Evolutionary conservation across 2,888 invertebrate species (phyloP).

Genomic region (Drosophila leonis): DNA sequence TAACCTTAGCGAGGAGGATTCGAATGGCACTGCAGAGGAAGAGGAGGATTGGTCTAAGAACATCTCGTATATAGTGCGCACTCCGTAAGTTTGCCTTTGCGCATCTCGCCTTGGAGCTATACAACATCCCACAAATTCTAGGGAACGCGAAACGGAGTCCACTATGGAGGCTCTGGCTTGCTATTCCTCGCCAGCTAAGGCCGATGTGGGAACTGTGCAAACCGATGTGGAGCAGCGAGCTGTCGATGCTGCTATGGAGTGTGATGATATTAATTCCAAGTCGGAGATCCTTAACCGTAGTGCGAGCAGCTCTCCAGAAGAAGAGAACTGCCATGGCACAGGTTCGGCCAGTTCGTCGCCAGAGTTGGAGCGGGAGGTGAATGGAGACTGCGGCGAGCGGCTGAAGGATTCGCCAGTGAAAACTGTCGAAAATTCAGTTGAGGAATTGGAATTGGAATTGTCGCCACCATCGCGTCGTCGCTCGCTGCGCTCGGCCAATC

Average conservation of each 20-base stretch:
- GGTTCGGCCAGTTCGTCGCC: not conserved
- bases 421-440: not conserved
- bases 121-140: not conserved
- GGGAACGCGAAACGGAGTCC: not conserved
- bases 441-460: too few relatives aligned
- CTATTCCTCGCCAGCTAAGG: not conserved
- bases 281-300: not conserved
- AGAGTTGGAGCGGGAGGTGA: not conserved
- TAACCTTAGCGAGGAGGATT: conserved; percentile 22
- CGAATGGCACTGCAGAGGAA: conserved; percentile 6
- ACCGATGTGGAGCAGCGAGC: too few relatives aligned
- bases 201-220: not conserved
- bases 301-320: not conserved
- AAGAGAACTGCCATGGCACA: not conserved
- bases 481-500: conserved; percentile 23
- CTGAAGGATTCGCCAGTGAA: too few relatives aligned
- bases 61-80: conserved; percentile 30
- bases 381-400: not conserved
- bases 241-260: not conserved
- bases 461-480: not conserved
- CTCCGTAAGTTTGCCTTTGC: conserved; percentile 36
- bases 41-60: conserved; percentile 57
- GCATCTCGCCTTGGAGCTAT: accelerated
- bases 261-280: not conserved
- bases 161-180: not conserved